Base-by-base conservation (phyloP, 2,113 vertebrate species). In the Neopipo cinnamomea region DNA sequence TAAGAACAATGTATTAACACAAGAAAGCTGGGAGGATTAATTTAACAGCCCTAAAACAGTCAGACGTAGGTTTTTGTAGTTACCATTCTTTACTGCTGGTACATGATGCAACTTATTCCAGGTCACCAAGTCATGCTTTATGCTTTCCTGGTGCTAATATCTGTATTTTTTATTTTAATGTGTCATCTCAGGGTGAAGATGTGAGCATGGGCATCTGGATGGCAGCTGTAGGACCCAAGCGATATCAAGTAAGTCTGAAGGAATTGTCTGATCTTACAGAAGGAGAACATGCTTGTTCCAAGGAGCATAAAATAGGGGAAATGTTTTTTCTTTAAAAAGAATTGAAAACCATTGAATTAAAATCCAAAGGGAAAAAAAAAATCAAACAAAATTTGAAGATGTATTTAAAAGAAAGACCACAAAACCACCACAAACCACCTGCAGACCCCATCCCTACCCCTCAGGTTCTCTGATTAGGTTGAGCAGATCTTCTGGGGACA, bases 161-260 rank as follows among this genome's bases (percentile, higher is more conserved):
- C 25, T 89, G 23, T n/a, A 5, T 27, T 58, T 47, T 46, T 95
- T 67, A 16, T 58, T 65, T 95, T 66, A 19, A 76, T 21, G 9
- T 66, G 58, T 46, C 11, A 23, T 55, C 81, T 23, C 85, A 99
- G 99, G 99, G 99, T 81, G 99, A 99, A 98, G 99, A 99, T 81
- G 99, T 99, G 50, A 99, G 99, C 96, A 99, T 99, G 99, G 99
- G 99, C 79, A 99, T 99, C 79, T 99, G 99, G 99, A 99, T 99
- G 99, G 99, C 99, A 82, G 99, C 99, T 58, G 98, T 99, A 52
- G 99, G 99, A 82, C 99, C 99, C 31, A 98, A 97, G 79, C 98
- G 99, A 61, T 98, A 99, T 81, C 99, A 99, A 89, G 97, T 96
- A 75, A 66, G 89, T 91, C 35, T 61, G 37, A 73, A 66, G 50